phyloP scores from a whole-genome alignment of 2,113 vertebrate genomes.

The Eulacestoma nigropectus region DNA sequence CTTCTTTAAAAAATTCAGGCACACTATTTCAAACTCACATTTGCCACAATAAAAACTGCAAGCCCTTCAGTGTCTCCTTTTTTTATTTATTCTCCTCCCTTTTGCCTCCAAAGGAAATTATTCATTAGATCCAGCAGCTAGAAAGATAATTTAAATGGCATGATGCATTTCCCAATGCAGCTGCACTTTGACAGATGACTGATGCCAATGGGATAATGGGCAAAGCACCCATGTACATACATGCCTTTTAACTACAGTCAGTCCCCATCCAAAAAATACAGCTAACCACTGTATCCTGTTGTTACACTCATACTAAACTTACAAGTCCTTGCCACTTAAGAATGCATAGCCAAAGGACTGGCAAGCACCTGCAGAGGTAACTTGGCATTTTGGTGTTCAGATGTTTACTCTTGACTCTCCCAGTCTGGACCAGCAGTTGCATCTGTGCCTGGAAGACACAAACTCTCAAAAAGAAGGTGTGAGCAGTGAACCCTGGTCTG shows the following conservation, averaged over 20 bases:
- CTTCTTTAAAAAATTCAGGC: not conserved
- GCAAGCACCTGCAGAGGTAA: not conserved
- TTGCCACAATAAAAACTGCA: not conserved
- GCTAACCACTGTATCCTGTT: not conserved
- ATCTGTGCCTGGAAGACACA: not conserved
- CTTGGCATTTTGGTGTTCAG: not conserved
- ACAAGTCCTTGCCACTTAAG: not conserved
- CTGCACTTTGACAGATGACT: not conserved
- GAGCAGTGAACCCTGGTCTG: not conserved
- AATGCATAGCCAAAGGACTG: not conserved
- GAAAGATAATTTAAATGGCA: not conserved
- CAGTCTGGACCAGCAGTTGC: not conserved
- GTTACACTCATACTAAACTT: not conserved
- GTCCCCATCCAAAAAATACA: not conserved
- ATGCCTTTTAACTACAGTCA: not conserved
- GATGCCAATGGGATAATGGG: not conserved
- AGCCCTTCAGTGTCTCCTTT: not conserved
- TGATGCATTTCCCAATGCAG: not conserved
- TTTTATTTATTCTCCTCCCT: not conserved
- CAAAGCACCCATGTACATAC: fast-evolving
- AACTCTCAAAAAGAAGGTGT: not conserved
- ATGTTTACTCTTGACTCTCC: not conserved
- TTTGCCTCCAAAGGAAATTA: not conserved
- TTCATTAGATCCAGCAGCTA: not conserved
- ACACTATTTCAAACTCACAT: not conserved